Conservation (phyloP, 2,113 vertebrate species). For the Triplophysa rosa region DNA sequence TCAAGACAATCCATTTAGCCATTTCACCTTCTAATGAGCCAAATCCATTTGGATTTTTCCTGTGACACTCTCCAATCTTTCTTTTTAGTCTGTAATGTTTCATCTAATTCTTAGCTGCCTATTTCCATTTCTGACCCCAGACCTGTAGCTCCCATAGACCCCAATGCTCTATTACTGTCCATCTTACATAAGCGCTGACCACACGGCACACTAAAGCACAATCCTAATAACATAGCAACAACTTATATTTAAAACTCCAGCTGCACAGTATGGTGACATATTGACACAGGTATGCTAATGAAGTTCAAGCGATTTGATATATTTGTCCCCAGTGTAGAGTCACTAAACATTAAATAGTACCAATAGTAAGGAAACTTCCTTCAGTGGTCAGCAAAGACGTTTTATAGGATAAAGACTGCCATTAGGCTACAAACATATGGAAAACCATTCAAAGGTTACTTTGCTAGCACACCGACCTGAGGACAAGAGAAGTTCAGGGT, state of each 20-base stretch:
- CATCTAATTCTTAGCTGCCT: background rate
- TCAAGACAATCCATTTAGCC: background rate
- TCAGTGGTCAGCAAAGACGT: conserved; percentile 30
- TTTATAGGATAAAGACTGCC: conserved; percentile 27
- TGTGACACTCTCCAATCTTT: background rate
- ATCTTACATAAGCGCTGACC: conserved; percentile 17
- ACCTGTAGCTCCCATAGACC: background rate
- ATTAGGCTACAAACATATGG: conserved; percentile 30
- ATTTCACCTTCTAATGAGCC: background rate
- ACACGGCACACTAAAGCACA: conserved; percentile 18
- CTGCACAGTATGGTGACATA: background rate
- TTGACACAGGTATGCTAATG: conserved; percentile 38
- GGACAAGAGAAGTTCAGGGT: conserved; percentile 34
- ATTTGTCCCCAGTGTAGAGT: conserved; percentile 32
- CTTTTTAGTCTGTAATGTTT: background rate
- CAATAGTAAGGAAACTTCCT: conserved; percentile 42
- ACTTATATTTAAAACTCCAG: conserved; percentile 36
- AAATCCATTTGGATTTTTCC: background rate
- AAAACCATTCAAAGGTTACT: conserved; percentile 45
- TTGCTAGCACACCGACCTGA: conserved; percentile 23
- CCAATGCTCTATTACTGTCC: no score
- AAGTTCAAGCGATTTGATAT: conserved; percentile 30
- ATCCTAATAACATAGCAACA: conserved; percentile 42
- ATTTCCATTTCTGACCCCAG: background rate
- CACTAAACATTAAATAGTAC: conserved; percentile 29